Evolutionary conservation across 1,140 invertebrate species (phyloP), one percentile per base, ranked within the genome.

Genomic region (Homalodisca vitripennis): DNA sequence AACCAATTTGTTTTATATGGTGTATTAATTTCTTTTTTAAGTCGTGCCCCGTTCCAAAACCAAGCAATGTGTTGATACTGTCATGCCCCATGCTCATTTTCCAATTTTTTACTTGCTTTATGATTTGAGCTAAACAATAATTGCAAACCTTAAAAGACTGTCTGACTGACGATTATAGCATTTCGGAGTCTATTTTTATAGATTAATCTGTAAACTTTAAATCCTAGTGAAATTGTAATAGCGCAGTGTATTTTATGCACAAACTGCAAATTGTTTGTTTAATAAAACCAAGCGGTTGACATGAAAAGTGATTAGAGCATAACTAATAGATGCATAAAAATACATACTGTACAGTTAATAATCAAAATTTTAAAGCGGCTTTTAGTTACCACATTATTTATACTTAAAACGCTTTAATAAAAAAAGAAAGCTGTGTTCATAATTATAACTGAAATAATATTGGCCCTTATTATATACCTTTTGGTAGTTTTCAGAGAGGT

Each of bases 1-100:
- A 62, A 68, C 46, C 14, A 24, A 26, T 57, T 68, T 68, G 34
- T 68, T 68, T 68, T 68, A 60, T 41, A 17, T 60, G 41, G 29
- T 62, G 53, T 68, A 66, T 66, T 32, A 68, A 14, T 47, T 63
- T 62, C 48, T 65, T n/a, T n/a, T n/a, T n/a, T n/a, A n/a, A n/a
- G n/a, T n/a, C n/a, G n/a, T n/a, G n/a, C n/a, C n/a, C n/a, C n/a
- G n/a, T n/a, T n/a, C n/a, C n/a, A n/a, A n/a, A n/a, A n/a, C n/a
- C n/a, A n/a, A n/a, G n/a, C n/a, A n/a, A n/a, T n/a, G n/a, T n/a
- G n/a, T n/a, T n/a, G n/a, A n/a, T n/a, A n/a, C n/a, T n/a, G n/a
- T n/a, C n/a, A n/a, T n/a, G n/a, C n/a, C n/a, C n/a, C n/a, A n/a
- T n/a, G n/a, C n/a, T n/a, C n/a, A n/a, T n/a, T n/a, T n/a, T n/a